These are phyloP conservation scores for Silurus glanis DNA, from an alignment of 2,113 vertebrate genomes.

Conservation along the genomic window DNA sequence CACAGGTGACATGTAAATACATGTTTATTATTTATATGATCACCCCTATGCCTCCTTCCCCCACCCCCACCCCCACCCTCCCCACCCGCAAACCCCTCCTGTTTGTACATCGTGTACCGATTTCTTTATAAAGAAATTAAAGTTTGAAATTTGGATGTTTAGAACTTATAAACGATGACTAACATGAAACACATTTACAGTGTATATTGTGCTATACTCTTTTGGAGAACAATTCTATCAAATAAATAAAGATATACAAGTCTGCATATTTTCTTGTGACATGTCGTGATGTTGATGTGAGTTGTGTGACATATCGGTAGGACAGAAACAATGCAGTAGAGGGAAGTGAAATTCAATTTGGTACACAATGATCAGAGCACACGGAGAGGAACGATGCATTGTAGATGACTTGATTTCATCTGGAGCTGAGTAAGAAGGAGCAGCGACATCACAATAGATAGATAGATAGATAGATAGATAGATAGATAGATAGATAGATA, in stretches of 20 bases:
- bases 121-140: conserved; percentile 63
- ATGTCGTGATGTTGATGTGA: neutral
- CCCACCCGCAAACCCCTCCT: conserved; percentile 18
- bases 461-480: conserved; percentile 2
- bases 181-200: conserved; percentile 65
- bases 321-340: neutral
- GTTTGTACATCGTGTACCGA: conserved; percentile 65
- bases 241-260: conserved; percentile 72
- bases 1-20: conserved; percentile 73
- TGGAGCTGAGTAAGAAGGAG: neutral
- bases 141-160: conserved; percentile 61
- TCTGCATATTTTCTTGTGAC: neutral
- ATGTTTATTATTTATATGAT: conserved; percentile 71
- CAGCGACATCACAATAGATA: neutral
- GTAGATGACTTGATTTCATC: conserved; percentile 17
- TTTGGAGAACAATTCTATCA: conserved; percentile 64
- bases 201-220: conserved; percentile 71
- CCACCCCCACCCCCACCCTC: neutral
- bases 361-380: neutral
- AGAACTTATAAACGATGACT: conserved; percentile 54
- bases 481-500: conserved; percentile 5
- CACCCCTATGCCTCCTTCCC: conserved; percentile 39
- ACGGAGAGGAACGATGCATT: neutral
- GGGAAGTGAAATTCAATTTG: neutral
- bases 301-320: no score